Base-by-base conservation (phyloP, 2,888 invertebrate species). In the Drosophila trichaetosa region DNA sequence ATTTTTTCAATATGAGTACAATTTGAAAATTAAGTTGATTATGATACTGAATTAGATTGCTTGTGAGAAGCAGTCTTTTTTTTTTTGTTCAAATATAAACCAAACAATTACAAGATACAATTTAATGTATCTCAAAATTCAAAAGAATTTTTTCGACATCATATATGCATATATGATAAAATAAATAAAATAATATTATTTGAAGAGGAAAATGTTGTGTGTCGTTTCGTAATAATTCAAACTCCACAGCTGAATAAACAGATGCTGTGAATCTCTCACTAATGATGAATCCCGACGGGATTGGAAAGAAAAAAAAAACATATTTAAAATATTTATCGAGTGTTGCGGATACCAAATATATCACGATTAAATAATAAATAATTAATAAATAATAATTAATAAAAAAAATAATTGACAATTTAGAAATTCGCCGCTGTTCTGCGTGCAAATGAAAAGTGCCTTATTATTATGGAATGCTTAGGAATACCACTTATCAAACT, bases 371-470 rank as follows among this genome's bases (percentile, higher is more conserved):
- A 21, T 21, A 42, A 42, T 21, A 21, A 21, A 42, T 13, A 18
- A 18, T 4, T n/a, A n/a, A 40, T 21, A 3, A 21, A 6, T 42
- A 42, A 42, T 21, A n/a, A n/a, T 34, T 34, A 34, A 13, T 1
- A 13, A 7, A 27, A 27, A 29, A 0, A 18, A 18, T 38, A 7
- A 18, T 38, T 4, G 10, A 38, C 5, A 18, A 3, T 1, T 42
- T 13, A 13, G 6, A 2, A 0, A 40, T n/a, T 40, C 10, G 1
- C n/a, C n/a, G 11, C n/a, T 2, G 1, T 0, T 40, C 1, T 40
- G 40, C 10, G 5, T 10, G n/a, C 10, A 5, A 0, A 6, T 6
- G 42, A 11, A 42, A 42, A n/a, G 42, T 21, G 2, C 3, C 6
- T 31, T 8, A 8, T 13, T 21, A 21, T 11, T 21, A 7, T 13